A percentile compares a stretch with the other conserved stretches of the same genome.
phyloP scores from a whole-genome alignment of 2,888 invertebrate genomes.

The Cordilura impudica region DNA sequence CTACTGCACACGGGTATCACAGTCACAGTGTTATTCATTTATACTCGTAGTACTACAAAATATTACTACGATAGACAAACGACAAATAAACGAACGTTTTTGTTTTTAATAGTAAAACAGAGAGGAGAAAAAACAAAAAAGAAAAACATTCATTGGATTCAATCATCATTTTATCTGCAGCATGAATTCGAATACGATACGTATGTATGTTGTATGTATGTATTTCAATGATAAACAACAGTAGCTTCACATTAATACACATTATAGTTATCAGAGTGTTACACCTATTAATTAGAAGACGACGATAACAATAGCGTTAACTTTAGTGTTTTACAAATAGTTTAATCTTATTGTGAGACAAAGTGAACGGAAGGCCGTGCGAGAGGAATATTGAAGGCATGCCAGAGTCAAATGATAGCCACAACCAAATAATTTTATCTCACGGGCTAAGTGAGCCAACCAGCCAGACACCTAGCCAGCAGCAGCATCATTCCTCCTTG shows the following conservation, averaged over 20 bases:
- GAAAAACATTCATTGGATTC: slow-evolving; percentile 17
- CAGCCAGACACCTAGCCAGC: slow-evolving; percentile 5
- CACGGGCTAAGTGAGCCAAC: slow-evolving; percentile 14
- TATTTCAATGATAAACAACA: slow-evolving; percentile 28
- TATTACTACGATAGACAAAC: no score
- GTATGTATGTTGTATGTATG: no score
- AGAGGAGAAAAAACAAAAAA: slow-evolving; percentile 12
- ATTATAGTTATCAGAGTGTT: slow-evolving; percentile 43
- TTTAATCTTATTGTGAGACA: slow-evolving; percentile 52
- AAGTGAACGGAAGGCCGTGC: neutral
- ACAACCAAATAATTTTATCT: slow-evolving; percentile 51
- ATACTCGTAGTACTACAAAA: neutral
- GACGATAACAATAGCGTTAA: slow-evolving; percentile 61
- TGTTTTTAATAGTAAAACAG: slow-evolving; percentile 10
- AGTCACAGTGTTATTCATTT: neutral
- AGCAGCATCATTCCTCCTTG: neutral
- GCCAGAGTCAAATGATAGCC: slow-evolving; percentile 1
- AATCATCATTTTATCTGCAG: slow-evolving; percentile 22
- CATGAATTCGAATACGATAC: slow-evolving; percentile 10
- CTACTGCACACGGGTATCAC: neutral
- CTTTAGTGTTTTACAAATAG: slow-evolving; percentile 59
- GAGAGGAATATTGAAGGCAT: slow-evolving; percentile 24
- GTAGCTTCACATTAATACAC: slow-evolving; percentile 16
- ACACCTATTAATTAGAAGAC: slow-evolving; percentile 51
- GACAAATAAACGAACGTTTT: slow-evolving; percentile 19